These are phyloP conservation scores for Dioctria linearis DNA, from an alignment of 2,888 invertebrate species.

Conservation along the genomic window DNA sequence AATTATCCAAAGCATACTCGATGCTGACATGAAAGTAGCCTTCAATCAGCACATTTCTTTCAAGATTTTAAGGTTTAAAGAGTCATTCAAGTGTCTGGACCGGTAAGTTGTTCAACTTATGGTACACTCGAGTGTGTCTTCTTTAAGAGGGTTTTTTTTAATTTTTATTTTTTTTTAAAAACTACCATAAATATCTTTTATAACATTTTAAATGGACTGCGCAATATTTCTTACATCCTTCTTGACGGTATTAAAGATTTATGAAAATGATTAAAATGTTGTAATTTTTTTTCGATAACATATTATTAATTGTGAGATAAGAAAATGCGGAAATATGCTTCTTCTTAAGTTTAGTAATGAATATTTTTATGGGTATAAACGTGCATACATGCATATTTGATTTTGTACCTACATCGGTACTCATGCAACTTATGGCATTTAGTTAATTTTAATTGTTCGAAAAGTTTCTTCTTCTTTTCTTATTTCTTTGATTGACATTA, in stretches of 20 bases:
- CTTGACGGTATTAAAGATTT: not conserved
- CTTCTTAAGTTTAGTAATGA: not conserved
- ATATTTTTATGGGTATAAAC: too few relatives aligned
- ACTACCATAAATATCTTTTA: not conserved
- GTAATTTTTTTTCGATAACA: not conserved
- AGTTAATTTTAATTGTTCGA: too few relatives aligned
- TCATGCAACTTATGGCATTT: too few relatives aligned
- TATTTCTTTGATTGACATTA: too few relatives aligned
- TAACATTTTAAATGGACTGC: too few relatives aligned
- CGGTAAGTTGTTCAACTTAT: not conserved
- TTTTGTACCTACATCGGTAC: too few relatives aligned
- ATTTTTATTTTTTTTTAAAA: not conserved
- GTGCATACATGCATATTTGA: too few relatives aligned
- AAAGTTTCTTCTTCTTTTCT: too few relatives aligned
- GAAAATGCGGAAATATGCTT: not conserved
- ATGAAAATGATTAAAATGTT: not conserved
- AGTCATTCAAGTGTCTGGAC: not conserved
- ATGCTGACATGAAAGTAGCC: conserved; percentile 2
- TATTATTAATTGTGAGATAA: not conserved
- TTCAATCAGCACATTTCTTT: conserved; percentile 2
- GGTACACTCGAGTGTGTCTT: not conserved
- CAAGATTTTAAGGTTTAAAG: not conserved
- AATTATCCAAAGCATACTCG: not conserved
- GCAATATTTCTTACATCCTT: too few relatives aligned
- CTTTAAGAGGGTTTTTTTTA: not conserved